A percentile compares a stretch with the other conserved stretches of the same genome.
Conservation (phyloP, 2,113 vertebrate species). For the Peromyscus polionotus region DNA sequence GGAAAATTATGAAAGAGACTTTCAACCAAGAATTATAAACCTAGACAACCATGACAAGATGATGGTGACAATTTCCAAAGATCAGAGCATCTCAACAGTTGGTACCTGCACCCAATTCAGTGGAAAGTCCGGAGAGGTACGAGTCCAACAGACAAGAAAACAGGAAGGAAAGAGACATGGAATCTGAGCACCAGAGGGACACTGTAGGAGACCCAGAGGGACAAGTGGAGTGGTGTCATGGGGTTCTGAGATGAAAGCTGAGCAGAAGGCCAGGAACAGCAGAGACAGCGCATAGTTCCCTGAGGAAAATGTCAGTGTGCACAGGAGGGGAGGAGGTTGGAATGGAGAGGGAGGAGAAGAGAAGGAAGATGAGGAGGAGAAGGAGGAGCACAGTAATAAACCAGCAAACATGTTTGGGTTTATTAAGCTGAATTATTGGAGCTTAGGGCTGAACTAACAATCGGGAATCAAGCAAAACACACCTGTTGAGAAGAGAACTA, state of each 20-base stretch:
- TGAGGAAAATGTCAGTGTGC: not conserved
- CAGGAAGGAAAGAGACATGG: not conserved
- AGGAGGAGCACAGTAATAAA: not conserved
- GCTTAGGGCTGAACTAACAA: not conserved
- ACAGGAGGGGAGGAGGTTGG: not conserved
- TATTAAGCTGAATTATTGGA: not conserved
- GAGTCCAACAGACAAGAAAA: not conserved
- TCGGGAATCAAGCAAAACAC: not conserved
- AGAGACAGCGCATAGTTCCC: not conserved
- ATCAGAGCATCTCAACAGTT: not conserved
- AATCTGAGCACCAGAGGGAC: not conserved
- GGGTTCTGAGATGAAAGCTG: not conserved
- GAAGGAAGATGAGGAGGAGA: not conserved
- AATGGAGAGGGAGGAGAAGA: not conserved
- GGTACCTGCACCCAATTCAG: not conserved
- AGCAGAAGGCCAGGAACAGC: not conserved
- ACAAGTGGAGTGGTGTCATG: fast-evolving
- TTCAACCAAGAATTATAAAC: constrained; percentile 24
- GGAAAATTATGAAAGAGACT: constrained; percentile 8
- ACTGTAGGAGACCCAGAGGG: fast-evolving
- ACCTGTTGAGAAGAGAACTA: not conserved
- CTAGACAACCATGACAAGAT: not conserved
- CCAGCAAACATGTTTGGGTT: not conserved
- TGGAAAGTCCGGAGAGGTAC: not conserved
- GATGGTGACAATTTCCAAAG: not conserved